These are phyloP conservation scores for Philhelius pedissequus DNA, from an alignment of 2,888 invertebrate species.

Conservation along the genomic window DNA sequence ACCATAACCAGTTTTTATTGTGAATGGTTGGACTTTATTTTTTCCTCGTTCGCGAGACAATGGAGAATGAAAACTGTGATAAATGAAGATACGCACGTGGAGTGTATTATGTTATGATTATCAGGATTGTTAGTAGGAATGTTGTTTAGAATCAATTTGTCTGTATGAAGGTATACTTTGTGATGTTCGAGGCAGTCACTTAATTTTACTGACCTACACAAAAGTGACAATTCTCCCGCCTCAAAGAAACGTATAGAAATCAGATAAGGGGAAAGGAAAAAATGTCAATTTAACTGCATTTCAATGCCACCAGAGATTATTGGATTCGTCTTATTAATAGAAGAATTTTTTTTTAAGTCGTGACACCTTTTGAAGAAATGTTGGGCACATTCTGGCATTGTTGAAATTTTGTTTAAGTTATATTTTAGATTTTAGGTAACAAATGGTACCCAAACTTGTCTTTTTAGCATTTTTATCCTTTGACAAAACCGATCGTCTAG, in stretches of 20 bases:
- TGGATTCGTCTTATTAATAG: too few relatives aligned
- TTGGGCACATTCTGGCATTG: too few relatives aligned
- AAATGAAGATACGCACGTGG: constrained; percentile 10
- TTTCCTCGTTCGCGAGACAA: background rate
- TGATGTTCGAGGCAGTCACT: background rate
- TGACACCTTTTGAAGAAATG: too few relatives aligned
- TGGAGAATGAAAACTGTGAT: background rate
- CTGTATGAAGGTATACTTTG: background rate
- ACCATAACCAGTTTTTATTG: background rate
- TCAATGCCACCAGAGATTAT: too few relatives aligned
- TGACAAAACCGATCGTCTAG: too few relatives aligned
- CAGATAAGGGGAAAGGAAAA: too few relatives aligned
- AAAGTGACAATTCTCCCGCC: background rate
- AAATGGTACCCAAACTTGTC: too few relatives aligned
- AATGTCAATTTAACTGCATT: too few relatives aligned
- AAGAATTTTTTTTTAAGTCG: too few relatives aligned
- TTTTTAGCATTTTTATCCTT: too few relatives aligned
- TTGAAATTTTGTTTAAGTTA: too few relatives aligned
- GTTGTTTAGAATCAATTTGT: constrained; percentile 2
- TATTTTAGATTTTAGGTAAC: too few relatives aligned
- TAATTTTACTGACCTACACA: background rate
- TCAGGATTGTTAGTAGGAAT: background rate
- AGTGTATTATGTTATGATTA: background rate
- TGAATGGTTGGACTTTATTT: background rate
- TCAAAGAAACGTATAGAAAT: background rate